These are phyloP conservation scores for Lithodes maja DNA, from an alignment of 2,888 invertebrate species.

Conservation along the genomic window DNA sequence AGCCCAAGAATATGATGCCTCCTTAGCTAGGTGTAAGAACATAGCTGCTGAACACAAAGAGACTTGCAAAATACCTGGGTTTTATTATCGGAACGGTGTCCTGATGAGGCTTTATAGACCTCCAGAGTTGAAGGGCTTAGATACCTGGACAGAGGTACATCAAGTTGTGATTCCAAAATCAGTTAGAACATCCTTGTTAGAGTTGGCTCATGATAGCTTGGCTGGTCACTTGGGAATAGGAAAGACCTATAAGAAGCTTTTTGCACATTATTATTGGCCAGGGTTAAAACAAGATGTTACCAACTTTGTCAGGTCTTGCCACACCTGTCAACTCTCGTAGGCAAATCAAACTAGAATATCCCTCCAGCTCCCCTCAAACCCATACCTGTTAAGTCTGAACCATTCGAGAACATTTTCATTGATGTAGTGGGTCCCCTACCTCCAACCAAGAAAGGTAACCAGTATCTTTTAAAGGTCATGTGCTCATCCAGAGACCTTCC, in stretches of 20 bases:
- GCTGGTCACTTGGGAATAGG: neutral
- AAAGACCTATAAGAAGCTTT: conserved; percentile 1
- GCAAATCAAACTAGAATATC: neutral
- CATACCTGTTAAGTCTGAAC: conserved; percentile 2
- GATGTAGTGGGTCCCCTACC: conserved; percentile 36
- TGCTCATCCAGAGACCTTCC: conserved; percentile 34
- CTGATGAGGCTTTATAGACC: too few relatives aligned
- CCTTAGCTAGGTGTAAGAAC: too few relatives aligned
- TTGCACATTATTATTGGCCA: neutral
- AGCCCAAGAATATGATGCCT: too few relatives aligned
- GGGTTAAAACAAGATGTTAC: neutral
- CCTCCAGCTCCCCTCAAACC: conserved; percentile 17
- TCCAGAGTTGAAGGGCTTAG: too few relatives aligned
- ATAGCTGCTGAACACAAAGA: too few relatives aligned
- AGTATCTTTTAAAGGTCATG: conserved; percentile 29
- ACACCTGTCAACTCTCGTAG: conserved; percentile 7
- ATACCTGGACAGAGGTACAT: too few relatives aligned
- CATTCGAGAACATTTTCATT: conserved; percentile 1
- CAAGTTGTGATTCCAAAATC: too few relatives aligned
- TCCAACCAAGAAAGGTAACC: conserved; percentile 4
- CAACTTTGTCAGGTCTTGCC: neutral
- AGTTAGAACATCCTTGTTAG: too few relatives aligned
- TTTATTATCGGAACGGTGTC: too few relatives aligned
- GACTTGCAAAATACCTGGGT: too few relatives aligned
- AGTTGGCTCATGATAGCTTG: conserved; percentile 3